phyloP scores from a whole-genome alignment of 2,113 vertebrate genomes.

The Garra rufa region DNA sequence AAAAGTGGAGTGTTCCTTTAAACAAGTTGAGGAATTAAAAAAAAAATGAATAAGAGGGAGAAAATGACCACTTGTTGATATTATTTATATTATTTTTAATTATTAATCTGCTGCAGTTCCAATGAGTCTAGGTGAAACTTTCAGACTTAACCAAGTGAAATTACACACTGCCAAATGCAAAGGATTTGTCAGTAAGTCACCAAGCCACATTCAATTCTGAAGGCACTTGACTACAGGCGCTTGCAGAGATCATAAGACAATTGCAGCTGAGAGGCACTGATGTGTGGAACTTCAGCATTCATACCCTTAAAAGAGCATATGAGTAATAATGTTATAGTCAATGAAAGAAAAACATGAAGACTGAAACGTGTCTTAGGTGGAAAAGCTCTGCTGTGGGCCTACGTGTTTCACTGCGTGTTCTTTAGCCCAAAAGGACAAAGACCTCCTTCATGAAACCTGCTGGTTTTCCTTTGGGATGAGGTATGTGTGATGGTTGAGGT shows the following conservation, averaged over 20 bases:
- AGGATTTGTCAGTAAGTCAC: neutral
- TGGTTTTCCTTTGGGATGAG: slow-evolving; percentile 33
- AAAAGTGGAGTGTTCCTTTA: no score
- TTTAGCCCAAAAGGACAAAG: slow-evolving; percentile 43
- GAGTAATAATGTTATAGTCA: slow-evolving; percentile 37
- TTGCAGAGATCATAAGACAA: neutral
- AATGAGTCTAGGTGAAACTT: neutral
- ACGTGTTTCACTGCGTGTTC: slow-evolving; percentile 34
- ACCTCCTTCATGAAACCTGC: slow-evolving; percentile 32
- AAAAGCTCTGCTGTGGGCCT: slow-evolving; percentile 26
- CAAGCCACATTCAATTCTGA: neutral
- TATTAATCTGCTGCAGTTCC: neutral
- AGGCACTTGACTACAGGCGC: neutral
- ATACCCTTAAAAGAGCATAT: neutral
- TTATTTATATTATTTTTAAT: neutral
- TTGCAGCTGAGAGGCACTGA: neutral
- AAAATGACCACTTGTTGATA: neutral
- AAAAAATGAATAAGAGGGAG: neutral
- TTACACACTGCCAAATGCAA: neutral
- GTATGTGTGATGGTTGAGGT: slow-evolving; percentile 19
- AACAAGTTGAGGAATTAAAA: neutral
- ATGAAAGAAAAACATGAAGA: slow-evolving; percentile 11
- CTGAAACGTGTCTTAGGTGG: slow-evolving; percentile 21
- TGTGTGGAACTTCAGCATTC: neutral
- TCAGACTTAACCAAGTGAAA: neutral